phyloP scores from a whole-genome alignment of 2,113 vertebrate species.

The Raja brachyura region DNA sequence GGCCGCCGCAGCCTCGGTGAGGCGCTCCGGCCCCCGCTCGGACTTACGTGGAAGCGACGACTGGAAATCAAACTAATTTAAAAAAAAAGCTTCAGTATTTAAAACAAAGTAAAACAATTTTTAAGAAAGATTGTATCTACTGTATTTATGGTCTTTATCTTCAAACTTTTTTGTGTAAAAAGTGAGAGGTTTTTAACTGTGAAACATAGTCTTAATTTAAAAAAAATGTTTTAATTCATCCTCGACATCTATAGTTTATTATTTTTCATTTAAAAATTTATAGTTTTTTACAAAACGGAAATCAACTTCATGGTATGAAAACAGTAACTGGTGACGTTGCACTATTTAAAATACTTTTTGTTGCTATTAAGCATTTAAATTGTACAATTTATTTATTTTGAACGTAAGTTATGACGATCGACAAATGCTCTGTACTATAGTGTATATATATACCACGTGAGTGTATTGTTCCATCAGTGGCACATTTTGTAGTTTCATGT shows the following conservation, averaged over 20 bases:
- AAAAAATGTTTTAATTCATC: background rate
- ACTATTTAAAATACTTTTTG: constrained; percentile 32
- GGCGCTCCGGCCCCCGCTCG: constrained; percentile 41
- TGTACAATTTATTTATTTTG: constrained; percentile 35
- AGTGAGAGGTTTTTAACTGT: constrained; percentile 23
- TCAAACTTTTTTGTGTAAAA: constrained; percentile 31
- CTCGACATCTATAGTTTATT: constrained; percentile 10
- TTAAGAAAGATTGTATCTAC: constrained; percentile 27
- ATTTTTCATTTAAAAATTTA: constrained; percentile 31
- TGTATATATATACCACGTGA: constrained; percentile 19
- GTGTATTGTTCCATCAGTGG: background rate
- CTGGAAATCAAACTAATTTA: background rate
- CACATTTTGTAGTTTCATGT: background rate
- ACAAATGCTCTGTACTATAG: background rate
- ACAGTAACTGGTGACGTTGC: background rate
- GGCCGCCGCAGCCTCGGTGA: constrained; percentile 86
- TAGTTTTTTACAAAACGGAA: constrained; percentile 24
- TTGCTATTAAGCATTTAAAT: constrained; percentile 21
- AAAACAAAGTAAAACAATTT: constrained; percentile 20
- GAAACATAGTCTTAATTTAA: constrained; percentile 24
- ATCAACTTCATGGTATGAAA: constrained; percentile 3
- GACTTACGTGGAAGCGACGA: background rate
- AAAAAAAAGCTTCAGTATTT: background rate
- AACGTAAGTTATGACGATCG: background rate
- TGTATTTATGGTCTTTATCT: constrained; percentile 21